phyloP scores from a whole-genome alignment of 2,888 invertebrate genomes.

The Cecidostiba fungosa region DNA sequence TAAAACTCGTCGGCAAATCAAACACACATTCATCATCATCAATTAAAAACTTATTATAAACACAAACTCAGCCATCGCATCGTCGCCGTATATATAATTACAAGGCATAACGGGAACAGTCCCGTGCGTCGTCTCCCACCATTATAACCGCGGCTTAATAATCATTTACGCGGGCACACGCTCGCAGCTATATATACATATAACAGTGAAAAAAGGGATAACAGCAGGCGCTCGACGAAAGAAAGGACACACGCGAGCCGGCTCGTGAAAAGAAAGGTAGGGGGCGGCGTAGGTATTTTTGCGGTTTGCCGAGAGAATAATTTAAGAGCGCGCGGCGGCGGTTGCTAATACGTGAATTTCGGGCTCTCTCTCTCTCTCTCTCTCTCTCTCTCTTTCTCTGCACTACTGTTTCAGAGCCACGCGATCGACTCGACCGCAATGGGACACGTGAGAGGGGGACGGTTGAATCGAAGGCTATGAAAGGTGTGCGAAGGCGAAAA shows the following conservation, averaged over 20 bases:
- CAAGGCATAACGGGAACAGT: neutral
- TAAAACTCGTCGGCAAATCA: conserved; percentile 3
- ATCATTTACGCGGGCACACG: conserved; percentile 40
- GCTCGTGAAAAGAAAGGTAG: conserved; percentile 61
- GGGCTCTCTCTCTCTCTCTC: conserved; percentile 44
- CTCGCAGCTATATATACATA: neutral
- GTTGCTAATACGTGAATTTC: conserved; percentile 73
- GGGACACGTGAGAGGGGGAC: conserved; percentile 62
- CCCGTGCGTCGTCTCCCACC: neutral
- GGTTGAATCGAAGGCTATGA: conserved; percentile 29
- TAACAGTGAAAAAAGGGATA: conserved; percentile 35
- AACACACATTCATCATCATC: neutral
- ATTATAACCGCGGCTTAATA: conserved; percentile 39
- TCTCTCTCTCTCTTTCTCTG: too few species aligned
- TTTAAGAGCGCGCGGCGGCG: conserved; percentile 71
- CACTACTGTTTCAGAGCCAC: neutral
- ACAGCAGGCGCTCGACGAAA: neutral
- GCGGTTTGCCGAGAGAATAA: conserved; percentile 77
- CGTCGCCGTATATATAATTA: conserved; percentile 37
- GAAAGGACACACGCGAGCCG: conserved; percentile 37
- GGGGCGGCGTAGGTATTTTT: conserved; percentile 75
- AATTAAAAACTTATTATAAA: conserved; percentile 36
- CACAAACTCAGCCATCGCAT: conserved; percentile 22
- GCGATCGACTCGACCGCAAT: neutral
- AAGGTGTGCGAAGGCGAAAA: neutral